phyloP scores from a whole-genome alignment of 2,888 invertebrate species.

The Harpalus rufipes region DNA sequence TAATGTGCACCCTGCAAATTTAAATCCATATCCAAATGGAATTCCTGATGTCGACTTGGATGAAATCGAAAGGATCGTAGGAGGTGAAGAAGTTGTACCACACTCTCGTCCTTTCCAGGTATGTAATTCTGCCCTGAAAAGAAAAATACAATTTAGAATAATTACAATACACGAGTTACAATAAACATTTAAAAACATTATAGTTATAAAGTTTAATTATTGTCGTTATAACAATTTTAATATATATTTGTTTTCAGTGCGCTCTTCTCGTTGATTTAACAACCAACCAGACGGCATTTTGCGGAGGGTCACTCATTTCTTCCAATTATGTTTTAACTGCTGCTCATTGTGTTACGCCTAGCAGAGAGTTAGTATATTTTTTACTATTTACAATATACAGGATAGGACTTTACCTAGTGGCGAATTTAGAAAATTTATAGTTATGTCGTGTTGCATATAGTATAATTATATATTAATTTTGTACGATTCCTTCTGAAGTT shows the following conservation, averaged over 20 bases:
- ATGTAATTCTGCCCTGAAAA: constrained; percentile 43
- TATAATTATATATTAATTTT: no score
- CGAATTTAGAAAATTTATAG: no score
- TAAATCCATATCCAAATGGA: not conserved
- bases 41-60: constrained; percentile 61
- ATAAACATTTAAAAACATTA: no score
- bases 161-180: no score
- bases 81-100: constrained; percentile 68
- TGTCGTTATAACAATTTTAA: no score
- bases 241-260: no score
- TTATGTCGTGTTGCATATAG: no score
- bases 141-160: no score
- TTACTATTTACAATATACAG: not conserved
- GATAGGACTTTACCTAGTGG: no score
- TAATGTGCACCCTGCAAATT: constrained; percentile 45
- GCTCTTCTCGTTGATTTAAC: not conserved
- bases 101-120: constrained; percentile 69
- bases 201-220: no score
- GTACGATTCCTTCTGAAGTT: no score
- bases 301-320: constrained; percentile 77
- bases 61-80: constrained; percentile 67
- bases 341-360: constrained; percentile 76
- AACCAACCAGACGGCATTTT: constrained; percentile 74
- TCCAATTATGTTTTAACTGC: constrained; percentile 78
- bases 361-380: constrained; percentile 6